These are phyloP conservation scores for Scaeva pyrastri DNA, from an alignment of 2,888 invertebrate species.

Conservation along the genomic window DNA sequence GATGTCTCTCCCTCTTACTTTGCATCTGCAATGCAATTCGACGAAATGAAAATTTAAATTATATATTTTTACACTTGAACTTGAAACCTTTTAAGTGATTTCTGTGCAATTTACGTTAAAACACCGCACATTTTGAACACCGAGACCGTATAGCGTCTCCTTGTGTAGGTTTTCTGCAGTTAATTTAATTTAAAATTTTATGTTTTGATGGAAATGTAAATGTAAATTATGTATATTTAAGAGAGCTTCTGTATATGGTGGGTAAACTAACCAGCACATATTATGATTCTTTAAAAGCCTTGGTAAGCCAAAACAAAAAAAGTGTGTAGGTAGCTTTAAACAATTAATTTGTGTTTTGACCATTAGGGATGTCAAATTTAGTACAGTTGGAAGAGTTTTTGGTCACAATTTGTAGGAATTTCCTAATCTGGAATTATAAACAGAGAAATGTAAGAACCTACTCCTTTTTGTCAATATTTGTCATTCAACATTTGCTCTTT, in stretches of 20 bases:
- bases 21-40: background rate
- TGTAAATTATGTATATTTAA: background rate
- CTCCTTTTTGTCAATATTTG: too few species aligned
- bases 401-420: too few species aligned
- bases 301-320: background rate
- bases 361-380: too few species aligned
- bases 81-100: conserved; percentile 59
- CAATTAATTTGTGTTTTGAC: too few species aligned
- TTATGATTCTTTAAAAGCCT: background rate
- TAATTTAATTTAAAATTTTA: conserved; percentile 62
- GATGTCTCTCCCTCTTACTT: background rate
- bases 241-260: background rate
- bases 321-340: too few species aligned
- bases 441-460: too few species aligned
- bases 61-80: conserved; percentile 39
- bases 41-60: conserved; percentile 20
- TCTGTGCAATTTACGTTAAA: conserved; percentile 61
- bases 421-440: too few species aligned
- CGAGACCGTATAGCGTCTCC: too few species aligned
- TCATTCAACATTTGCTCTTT: too few species aligned
- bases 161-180: conserved; percentile 6
- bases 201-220: conserved; percentile 26
- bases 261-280: background rate
- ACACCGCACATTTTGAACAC: conserved; percentile 24
- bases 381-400: too few species aligned